Conservation (phyloP, 1,140 invertebrate genomes). For the Heliconius eleuchia region DNA sequence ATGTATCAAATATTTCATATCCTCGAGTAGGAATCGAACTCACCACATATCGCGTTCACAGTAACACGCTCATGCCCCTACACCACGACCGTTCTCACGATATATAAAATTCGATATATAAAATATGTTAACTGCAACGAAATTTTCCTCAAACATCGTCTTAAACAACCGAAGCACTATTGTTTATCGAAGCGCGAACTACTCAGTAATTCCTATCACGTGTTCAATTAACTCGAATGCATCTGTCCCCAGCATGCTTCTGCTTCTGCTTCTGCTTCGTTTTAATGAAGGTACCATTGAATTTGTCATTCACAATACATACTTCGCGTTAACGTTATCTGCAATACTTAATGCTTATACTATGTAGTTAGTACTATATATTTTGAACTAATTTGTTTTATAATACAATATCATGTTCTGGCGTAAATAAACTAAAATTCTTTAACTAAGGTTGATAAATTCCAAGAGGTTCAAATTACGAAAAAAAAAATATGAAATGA, state of each 20-base stretch:
- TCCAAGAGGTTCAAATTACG: too few relatives aligned
- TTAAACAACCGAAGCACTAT: not conserved
- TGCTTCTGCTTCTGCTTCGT: not conserved
- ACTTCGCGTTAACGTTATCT: not conserved
- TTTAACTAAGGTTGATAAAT: too few relatives aligned
- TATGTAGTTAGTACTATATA: too few relatives aligned
- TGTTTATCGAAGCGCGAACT: not conserved
- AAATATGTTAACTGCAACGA: not conserved
- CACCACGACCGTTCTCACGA: too few relatives aligned
- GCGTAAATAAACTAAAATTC: too few relatives aligned
- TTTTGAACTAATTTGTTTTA: too few relatives aligned
- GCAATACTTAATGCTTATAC: not conserved
- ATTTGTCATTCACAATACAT: slow-evolving; percentile 1
- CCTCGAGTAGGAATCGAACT: too few relatives aligned
- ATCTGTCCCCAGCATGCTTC: not conserved
- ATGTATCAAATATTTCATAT: too few relatives aligned
- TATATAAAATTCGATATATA: not conserved
- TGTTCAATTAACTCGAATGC: slow-evolving; percentile 2
- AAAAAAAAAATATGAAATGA: too few relatives aligned
- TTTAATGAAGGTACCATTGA: not conserved
- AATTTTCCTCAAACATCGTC: not conserved
- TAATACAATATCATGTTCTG: too few relatives aligned
- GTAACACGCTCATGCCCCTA: too few relatives aligned
- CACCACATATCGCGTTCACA: too few relatives aligned
- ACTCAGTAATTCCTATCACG: not conserved